Evolutionary conservation across 2,797 vertebrate genomes (phyloP).

Genomic region (Scomberomorus guttatus): DNA sequence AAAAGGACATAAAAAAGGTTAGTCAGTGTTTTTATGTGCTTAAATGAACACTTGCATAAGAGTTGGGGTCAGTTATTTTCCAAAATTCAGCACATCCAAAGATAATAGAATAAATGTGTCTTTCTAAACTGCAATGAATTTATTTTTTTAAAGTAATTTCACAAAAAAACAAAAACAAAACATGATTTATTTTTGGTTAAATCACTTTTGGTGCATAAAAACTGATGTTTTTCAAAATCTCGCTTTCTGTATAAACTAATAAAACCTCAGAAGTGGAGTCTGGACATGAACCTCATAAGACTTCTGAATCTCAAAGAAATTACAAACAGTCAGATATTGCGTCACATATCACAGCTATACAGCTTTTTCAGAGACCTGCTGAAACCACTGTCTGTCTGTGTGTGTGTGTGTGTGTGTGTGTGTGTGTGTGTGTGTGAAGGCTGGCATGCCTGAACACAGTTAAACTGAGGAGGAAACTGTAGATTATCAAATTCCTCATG

Average conservation of each 20-base stretch:
- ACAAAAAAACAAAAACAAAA: conserved; percentile 1
- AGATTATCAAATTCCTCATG: conserved; percentile 82
- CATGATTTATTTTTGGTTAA: not conserved
- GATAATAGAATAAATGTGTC: not conserved
- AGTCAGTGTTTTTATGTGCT: too few relatives aligned
- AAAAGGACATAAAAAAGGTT: not conserved
- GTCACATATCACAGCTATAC: conserved; percentile 6
- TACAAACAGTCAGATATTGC: conserved; percentile 37
- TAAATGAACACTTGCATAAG: not conserved
- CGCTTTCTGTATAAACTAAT: conserved; percentile 19
- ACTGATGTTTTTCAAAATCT: conserved; percentile 3
- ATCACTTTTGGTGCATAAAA: conserved; percentile 6
- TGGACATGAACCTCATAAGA: conserved; percentile 17
- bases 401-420: not conserved
- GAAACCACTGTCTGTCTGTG: not conserved
- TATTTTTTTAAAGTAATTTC: not conserved
- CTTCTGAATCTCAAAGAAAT: not conserved
- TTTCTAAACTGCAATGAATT: not conserved
- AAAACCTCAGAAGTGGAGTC: not conserved
- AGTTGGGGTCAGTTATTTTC: not conserved
- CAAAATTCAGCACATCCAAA: not conserved
- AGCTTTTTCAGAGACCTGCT: conserved; percentile 9
- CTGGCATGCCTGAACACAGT: conserved; percentile 72
- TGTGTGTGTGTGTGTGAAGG: conserved; percentile 24
- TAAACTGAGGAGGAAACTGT: conserved; percentile 72